phyloP scores from a whole-genome alignment of 1,140 invertebrate genomes.

The Zeugodacus cucurbitae region DNA sequence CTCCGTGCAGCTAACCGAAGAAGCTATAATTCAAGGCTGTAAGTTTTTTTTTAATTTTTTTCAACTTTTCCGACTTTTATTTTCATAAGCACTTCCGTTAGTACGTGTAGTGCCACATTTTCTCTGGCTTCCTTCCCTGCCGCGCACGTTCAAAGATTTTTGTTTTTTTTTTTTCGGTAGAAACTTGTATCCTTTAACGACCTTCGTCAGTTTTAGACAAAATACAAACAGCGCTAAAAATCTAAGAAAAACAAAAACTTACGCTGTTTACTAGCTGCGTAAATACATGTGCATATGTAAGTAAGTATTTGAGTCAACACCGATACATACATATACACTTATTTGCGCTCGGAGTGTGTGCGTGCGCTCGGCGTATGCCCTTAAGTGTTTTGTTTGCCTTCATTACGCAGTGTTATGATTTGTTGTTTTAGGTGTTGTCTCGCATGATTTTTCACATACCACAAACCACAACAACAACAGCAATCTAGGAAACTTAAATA shows the following conservation, averaged over 20 bases:
- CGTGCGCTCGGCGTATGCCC: neutral
- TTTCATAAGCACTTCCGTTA: neutral
- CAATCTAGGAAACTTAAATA: neutral
- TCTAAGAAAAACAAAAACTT: slow-evolving; percentile 19
- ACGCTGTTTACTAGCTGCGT: neutral
- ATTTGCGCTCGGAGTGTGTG: neutral
- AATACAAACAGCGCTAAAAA: neutral
- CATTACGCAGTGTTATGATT: slow-evolving; percentile 41
- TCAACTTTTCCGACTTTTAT: neutral
- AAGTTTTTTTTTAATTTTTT: too few species aligned
- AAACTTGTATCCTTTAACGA: slow-evolving; percentile 5
- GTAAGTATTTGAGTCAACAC: neutral
- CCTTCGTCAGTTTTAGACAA: slow-evolving; percentile 13
- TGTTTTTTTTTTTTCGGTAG: too few species aligned
- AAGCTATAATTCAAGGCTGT: too few species aligned
- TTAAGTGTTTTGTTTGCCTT: slow-evolving; percentile 39
- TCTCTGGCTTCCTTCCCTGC: neutral
- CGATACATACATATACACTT: neutral
- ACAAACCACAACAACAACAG: neutral
- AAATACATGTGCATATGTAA: neutral
- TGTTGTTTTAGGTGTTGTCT: slow-evolving; percentile 41
- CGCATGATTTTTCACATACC: slow-evolving; percentile 38
- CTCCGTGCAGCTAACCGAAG: neutral
- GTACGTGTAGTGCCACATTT: too few species aligned
- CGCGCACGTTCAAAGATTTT: neutral